A percentile compares a stretch with the other conserved stretches of the same genome.
phyloP scores from a whole-genome alignment of 2,888 invertebrate species.

The Dioctria linearis region DNA sequence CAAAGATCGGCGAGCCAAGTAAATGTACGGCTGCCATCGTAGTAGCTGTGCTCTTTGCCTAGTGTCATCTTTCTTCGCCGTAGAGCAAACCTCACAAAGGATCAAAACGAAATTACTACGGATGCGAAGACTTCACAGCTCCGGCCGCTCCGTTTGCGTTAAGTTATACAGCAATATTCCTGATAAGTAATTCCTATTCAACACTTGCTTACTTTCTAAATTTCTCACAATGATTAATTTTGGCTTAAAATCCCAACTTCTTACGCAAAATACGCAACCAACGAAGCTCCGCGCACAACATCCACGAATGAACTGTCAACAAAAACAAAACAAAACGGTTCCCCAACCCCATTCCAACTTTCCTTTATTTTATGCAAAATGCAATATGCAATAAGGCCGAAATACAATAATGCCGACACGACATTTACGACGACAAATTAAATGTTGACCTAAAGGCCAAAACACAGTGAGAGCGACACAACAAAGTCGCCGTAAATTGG shows the following conservation, averaged over 20 bases:
- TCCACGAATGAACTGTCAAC: not conserved
- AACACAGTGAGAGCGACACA: no score
- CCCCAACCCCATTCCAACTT: no score
- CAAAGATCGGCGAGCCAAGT: conserved; percentile 78
- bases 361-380: no score
- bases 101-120: conserved; percentile 2
- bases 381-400: no score
- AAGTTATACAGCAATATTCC: not conserved
- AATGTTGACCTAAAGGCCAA: no score
- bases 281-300: not conserved
- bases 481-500: no score
- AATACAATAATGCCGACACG: no score
- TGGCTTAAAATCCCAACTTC: not conserved
- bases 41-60: conserved; percentile 69
- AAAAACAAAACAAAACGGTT: not conserved
- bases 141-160: conserved; percentile 10
- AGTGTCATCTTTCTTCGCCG: conserved; percentile 15
- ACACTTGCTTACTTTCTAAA: not conserved
- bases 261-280: no score
- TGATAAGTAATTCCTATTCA: not conserved
- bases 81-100: not conserved
- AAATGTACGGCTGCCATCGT: conserved; percentile 82
- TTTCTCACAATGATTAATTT: not conserved
- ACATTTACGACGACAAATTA: no score
- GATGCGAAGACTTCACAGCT: conserved; percentile 23